Conservation (phyloP, 2,888 invertebrate species). For the Prenolepis imparis region DNA sequence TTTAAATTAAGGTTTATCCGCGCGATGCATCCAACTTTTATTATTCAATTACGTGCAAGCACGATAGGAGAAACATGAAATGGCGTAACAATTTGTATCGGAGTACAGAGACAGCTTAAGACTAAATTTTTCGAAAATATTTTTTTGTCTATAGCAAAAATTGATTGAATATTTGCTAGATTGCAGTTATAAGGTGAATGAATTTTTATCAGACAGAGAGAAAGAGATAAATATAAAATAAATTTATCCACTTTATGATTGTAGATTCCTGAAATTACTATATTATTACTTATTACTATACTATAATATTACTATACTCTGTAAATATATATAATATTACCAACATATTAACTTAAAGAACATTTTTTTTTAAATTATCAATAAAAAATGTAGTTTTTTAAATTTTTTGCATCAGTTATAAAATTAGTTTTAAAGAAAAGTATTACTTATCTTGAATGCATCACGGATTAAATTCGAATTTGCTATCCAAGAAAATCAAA, state of each 20-base stretch:
- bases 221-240: background rate
- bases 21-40: background rate
- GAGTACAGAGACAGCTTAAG: background rate
- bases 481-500: background rate
- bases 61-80: background rate
- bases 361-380: background rate
- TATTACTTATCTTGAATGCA: background rate
- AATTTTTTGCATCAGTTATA: background rate
- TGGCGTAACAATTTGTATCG: background rate
- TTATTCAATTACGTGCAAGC: constrained; percentile 23
- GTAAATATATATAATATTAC: too few relatives aligned
- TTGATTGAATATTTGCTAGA: background rate
- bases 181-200: background rate
- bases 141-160: background rate
- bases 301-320: too few relatives aligned
- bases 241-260: background rate
- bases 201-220: background rate
- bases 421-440: background rate
- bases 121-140: constrained; percentile 9
- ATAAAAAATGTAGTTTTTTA: background rate
- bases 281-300: too few relatives aligned
- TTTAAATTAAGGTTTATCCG: constrained; percentile 66
- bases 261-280: background rate
- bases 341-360: background rate
- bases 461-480: background rate